phyloP scores from a whole-genome alignment of 2,113 vertebrate species.

The Laterallus jamaicensis region DNA sequence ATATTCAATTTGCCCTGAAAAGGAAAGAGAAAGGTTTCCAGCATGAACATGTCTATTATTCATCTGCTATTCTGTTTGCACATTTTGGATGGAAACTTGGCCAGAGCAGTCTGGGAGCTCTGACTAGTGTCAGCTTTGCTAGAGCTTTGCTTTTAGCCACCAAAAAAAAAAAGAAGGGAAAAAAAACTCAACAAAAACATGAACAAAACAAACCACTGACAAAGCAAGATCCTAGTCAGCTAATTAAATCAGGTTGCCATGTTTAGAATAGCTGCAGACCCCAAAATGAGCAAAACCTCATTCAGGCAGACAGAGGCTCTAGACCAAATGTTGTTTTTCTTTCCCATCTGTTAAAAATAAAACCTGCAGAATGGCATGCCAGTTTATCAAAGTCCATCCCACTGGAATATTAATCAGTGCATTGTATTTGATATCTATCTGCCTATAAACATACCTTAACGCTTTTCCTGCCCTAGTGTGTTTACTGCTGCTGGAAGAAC shows the following conservation, averaged over 20 bases:
- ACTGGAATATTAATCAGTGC: constrained; percentile 38
- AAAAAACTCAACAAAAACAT: neutral
- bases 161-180: neutral
- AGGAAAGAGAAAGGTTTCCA: constrained; percentile 41
- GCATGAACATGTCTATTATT: constrained; percentile 27
- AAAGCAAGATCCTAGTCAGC: constrained; percentile 24
- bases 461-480: neutral
- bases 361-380: constrained; percentile 11
- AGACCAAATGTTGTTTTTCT: constrained; percentile 67
- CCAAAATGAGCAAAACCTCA: constrained; percentile 58
- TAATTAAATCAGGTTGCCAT: constrained; percentile 54
- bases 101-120: neutral
- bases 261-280: constrained; percentile 27
- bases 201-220: neutral
- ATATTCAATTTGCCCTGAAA: constrained; percentile 37
- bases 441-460: neutral
- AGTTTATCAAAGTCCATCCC: constrained; percentile 21
- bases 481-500: neutral
- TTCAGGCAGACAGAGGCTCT: constrained; percentile 41
- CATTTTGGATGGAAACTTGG: constrained; percentile 24
- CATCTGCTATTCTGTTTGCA: constrained; percentile 38
- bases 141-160: neutral
- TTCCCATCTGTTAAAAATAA: constrained; percentile 68
- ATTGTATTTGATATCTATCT: constrained; percentile 10
- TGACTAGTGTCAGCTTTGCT: constrained; percentile 25